A percentile compares a stretch with the other conserved stretches of the same genome.
phyloP scores from a whole-genome alignment of 1,140 invertebrate species.

The Zelostemma sp. region DNA sequence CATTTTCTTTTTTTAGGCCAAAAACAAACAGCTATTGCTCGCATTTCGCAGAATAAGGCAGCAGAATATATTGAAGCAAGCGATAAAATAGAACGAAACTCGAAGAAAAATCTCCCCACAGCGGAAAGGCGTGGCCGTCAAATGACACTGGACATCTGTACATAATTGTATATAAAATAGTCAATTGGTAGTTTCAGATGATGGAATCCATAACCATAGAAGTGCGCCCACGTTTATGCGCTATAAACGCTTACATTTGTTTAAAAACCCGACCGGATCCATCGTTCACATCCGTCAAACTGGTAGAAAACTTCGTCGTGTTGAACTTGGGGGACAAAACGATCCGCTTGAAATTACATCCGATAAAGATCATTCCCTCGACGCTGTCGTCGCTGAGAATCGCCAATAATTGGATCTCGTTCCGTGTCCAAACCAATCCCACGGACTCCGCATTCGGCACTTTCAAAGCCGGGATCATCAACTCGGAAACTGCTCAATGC shows the following conservation, averaged over 20 bases:
- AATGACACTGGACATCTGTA: no score
- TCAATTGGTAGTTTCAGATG: not conserved
- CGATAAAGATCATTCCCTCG: slow-evolving; percentile 56
- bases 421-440: slow-evolving; percentile 60
- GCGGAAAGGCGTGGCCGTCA: no score
- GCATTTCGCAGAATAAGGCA: no score
- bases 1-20: no score
- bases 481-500: slow-evolving; percentile 41
- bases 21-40: no score
- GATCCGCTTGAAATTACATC: slow-evolving; percentile 41
- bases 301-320: slow-evolving; percentile 53
- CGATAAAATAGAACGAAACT: no score
- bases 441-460: slow-evolving; percentile 55
- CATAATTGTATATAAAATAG: not conserved
- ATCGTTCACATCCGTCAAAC: slow-evolving; percentile 47
- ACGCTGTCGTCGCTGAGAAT: slow-evolving; percentile 57
- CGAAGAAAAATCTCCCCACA: not conserved
- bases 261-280: slow-evolving; percentile 38
- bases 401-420: slow-evolving; percentile 59
- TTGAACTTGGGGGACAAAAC: slow-evolving; percentile 41
- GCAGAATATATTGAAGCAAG: no score
- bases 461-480: slow-evolving; percentile 57
- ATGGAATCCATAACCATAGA: slow-evolving; percentile 63
- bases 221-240: slow-evolving; percentile 56
- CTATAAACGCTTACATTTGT: slow-evolving; percentile 58